Evolutionary conservation across 2,797 vertebrate genomes (phyloP), one percentile per base, ranked within the genome.

Genomic region (Distichodus sexfasciatus): DNA sequence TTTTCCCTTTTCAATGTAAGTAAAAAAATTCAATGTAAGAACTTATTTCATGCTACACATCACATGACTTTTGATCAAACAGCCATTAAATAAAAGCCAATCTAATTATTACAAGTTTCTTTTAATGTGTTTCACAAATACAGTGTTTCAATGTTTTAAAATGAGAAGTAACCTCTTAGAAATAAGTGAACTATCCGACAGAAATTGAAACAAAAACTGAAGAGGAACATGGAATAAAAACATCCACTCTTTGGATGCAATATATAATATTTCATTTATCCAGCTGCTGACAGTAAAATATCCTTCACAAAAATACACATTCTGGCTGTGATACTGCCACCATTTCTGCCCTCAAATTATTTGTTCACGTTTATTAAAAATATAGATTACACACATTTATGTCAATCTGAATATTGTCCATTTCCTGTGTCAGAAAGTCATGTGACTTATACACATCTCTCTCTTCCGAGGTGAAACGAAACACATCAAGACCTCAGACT

Each of bases 341-440:
- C 19, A 11, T 51, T 69, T 68, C 41, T 66, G 59, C 66, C 72
- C 71, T 60, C 76, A 68, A 51, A 63, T 24, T 71, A 57, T 38
- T 51, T 60, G 9, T 19, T 79, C 51, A 44, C 63, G 57, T 71
- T 87, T 80, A 89, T 85, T 86, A 75, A 94, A 93, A 94, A 93
- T 92, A 93, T 76, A 86, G 76, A 84, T 87, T 87, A 83, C 86
- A 68, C 89, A 88, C 71, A 87, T 81, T 87, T 88, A 73, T 82
- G 77, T 86, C 66, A 81, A 61, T 76, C 83, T 51, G 57, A 79
- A 60, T 80, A 47, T 75, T 80, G 63, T 69, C 29, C 68, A 62
- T 26, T 21, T 44, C 61, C 72, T 31, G 50, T n/a, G 8, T 23
- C 23, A 31, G 10, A 53, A 53, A 29, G 17, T 31, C 50, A 50